Evolutionary conservation across 2,113 vertebrate species (phyloP), one percentile per base, ranked within the genome.

Genomic region (Procavia capensis): DNA sequence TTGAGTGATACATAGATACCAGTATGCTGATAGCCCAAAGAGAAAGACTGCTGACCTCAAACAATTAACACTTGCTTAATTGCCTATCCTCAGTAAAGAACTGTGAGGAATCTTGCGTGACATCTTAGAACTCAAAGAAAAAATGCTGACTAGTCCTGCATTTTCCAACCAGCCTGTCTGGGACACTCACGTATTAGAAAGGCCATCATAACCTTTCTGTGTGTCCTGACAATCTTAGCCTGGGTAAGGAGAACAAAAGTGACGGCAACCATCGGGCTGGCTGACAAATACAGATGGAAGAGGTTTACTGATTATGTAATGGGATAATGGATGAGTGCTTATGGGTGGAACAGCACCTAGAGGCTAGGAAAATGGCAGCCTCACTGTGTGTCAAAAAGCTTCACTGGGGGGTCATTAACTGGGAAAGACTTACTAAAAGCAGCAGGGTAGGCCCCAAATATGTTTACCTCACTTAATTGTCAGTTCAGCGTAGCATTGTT

Each of bases 391-490:
- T 16, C 11, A 24, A 66, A 9, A 85, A 79, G 63, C 7, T n/a
- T 76, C 70, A 31, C 29, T 41, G 29, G 16, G 54, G 13, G 68
- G 11, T 83, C 54, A 39, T 36, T 64, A 43, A 87, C 20, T 43
- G 83, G 7, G 29, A 54, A 70, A 57, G 36, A 41, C 34, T 79
- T 54, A n/a, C 39, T 41, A 31, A 90, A 50, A 39, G 63, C 61
- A 75, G 25, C 29, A 11, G 22, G 36, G n/a, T 24, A 63, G 25
- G 31, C 10, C 76, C 43, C 45, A 66, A 59, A 50, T 59, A 34
- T 84, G 88, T 94, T 82, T 70, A 92, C 22, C 83, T 91, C 45
- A 82, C 31, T 61, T 84, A 57, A 74, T 43, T 92, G 84, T 88
- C 90, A 92, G 76, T 50, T 76, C 57, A 84, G 43, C 29, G 16